A percentile compares a stretch with the other conserved stretches of the same genome.
Evolutionary conservation across 2,888 invertebrate species (phyloP).

Genomic region (Agrochola lychnidis): DNA sequence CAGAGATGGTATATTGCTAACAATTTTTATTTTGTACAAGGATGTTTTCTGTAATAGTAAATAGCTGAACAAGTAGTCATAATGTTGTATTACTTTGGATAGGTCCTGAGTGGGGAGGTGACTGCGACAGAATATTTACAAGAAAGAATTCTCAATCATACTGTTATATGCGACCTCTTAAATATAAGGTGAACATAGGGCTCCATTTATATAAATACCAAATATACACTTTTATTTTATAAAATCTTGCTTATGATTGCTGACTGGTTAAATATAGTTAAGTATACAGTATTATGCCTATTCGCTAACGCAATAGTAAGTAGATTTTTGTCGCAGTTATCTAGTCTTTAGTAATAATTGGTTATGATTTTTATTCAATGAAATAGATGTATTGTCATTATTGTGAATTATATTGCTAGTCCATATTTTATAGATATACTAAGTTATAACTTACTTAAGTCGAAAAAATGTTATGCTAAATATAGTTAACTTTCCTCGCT

Average conservation of each 20-base stretch:
- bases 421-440: constrained; percentile 76
- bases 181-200: constrained; percentile 56
- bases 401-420: constrained; percentile 78
- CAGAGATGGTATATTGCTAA: constrained; percentile 52
- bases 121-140: constrained; percentile 64
- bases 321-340: constrained; percentile 61
- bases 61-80: constrained; percentile 53
- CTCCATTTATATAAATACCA: constrained; percentile 41
- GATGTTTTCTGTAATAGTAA: constrained; percentile 55
- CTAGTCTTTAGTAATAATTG: constrained; percentile 56
- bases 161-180: constrained; percentile 55
- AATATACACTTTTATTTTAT: constrained; percentile 58
- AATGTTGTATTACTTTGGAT: constrained; percentile 61
- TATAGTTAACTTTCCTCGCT: constrained; percentile 83
- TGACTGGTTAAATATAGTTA: constrained; percentile 44
- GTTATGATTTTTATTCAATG: constrained; percentile 61
- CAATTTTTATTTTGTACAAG: constrained; percentile 63
- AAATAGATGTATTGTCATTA: constrained; percentile 65
- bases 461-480: constrained; percentile 82
- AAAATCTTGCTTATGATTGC: constrained; percentile 53
- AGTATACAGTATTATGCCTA: constrained; percentile 60
- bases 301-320: constrained; percentile 48
- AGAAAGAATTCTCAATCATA: constrained; percentile 58
- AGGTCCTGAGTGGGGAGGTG: constrained; percentile 62
- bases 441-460: constrained; percentile 76